Conservation (phyloP, 2,888 invertebrate genomes). For the Helleia helle region DNA sequence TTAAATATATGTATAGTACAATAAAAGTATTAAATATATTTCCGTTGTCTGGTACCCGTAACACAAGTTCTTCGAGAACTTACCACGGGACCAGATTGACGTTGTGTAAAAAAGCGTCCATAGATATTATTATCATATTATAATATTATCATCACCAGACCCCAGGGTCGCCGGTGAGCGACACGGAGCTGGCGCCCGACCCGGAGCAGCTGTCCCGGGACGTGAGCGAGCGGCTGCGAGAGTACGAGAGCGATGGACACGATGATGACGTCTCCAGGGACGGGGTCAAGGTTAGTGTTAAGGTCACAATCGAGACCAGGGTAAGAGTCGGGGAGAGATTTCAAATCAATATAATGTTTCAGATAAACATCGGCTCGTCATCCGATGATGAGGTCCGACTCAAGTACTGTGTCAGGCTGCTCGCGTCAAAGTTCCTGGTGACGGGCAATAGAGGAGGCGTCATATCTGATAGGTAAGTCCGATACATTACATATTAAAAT, state of each 20-base stretch:
- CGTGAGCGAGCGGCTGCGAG: conserved; percentile 44
- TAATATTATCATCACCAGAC: no score
- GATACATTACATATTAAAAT: background rate
- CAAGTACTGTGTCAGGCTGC: conserved; percentile 80
- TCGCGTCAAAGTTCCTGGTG: conserved; percentile 82
- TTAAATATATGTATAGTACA: no score
- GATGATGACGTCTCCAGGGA: conserved; percentile 38
- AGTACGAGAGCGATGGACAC: conserved; percentile 37
- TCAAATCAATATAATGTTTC: no score
- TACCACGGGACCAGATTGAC: no score
- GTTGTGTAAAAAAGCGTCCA: no score
- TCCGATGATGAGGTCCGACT: conserved; percentile 78
- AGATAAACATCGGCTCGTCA: conserved; percentile 78
- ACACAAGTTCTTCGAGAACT: no score
- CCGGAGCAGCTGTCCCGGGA: conserved; percentile 44
- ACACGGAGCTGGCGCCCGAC: conserved; percentile 37
- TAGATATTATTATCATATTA: no score
- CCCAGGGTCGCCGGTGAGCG: conserved; percentile 54
- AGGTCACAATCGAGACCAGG: no score
- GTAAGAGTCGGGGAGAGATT: no score
- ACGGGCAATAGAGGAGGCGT: conserved; percentile 76
- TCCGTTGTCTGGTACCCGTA: no score
- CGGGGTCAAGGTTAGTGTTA: conserved; percentile 38
- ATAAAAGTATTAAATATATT: no score
- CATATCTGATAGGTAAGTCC: conserved; percentile 79